phyloP scores from a whole-genome alignment of 1,140 invertebrate genomes.

The Euglossa dilemma region DNA sequence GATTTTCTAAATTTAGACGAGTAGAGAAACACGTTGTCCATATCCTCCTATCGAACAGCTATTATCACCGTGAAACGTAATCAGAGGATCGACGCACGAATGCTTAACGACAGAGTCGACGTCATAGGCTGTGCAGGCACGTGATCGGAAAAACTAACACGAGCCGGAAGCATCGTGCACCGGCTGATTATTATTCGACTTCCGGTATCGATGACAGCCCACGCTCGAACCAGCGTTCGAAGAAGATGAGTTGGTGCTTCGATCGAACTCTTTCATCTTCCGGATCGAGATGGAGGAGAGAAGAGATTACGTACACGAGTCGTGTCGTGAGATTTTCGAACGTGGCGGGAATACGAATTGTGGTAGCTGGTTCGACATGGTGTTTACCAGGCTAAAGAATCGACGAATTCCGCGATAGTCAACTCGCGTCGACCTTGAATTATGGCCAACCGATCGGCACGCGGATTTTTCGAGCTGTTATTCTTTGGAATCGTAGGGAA shows the following conservation, averaged over 20 bases:
- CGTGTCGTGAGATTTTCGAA: neutral
- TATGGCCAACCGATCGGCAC: slow-evolving; percentile 3
- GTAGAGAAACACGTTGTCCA: neutral
- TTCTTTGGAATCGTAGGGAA: too few species aligned
- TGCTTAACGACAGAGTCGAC: neutral
- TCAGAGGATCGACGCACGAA: neutral
- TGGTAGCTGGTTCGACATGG: neutral
- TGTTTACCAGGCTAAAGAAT: slow-evolving; percentile 4
- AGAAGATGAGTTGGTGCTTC: neutral
- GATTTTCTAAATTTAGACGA: neutral
- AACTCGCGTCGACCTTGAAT: slow-evolving; percentile 24
- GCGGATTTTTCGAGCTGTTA: slow-evolving; percentile 23
- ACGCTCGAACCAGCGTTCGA: neutral
- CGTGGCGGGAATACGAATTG: slow-evolving; percentile 1
- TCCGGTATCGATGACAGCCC: slow-evolving; percentile 32
- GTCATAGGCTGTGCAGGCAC: slow-evolving; percentile 4
- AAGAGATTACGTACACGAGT: slow-evolving; percentile 7
- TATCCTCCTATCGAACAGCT: too few species aligned
- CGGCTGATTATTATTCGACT: slow-evolving; percentile 44
- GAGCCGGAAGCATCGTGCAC: slow-evolving; percentile 48
- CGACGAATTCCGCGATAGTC: neutral
- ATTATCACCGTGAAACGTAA: neutral
- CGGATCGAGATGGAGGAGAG: neutral
- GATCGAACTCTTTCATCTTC: neutral
- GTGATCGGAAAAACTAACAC: slow-evolving; percentile 50